Conservation (phyloP, 2,888 invertebrate species). For the Folsomia candida region DNA sequence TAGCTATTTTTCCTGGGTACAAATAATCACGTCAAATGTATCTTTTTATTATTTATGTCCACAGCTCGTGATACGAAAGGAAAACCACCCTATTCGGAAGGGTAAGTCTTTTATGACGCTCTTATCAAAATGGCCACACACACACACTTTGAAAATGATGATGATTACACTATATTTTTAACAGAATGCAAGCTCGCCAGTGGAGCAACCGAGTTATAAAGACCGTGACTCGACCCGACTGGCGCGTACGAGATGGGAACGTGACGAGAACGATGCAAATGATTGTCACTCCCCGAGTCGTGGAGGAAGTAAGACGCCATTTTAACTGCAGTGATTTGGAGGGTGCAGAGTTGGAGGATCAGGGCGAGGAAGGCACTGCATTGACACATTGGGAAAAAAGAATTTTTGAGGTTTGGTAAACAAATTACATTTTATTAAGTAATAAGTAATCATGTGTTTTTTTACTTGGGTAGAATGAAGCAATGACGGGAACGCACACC, state of each 20-base stretch:
- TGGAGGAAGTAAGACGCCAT: constrained; percentile 79
- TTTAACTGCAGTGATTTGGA: constrained; percentile 84
- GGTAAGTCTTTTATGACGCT: constrained; percentile 62
- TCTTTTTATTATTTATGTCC: not conserved
- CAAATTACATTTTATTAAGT: constrained; percentile 5
- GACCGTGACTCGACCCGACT: constrained; percentile 66
- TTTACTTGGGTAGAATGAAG: constrained; percentile 73
- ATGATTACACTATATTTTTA: not conserved
- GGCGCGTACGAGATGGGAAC: constrained; percentile 76
- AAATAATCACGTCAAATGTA: not conserved
- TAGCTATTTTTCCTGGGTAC: too few species aligned
- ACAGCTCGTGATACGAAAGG: constrained; percentile 72
- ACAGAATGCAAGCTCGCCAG: constrained; percentile 82
- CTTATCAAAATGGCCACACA: too few species aligned
- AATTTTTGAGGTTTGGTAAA: constrained; percentile 89
- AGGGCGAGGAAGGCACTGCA: constrained; percentile 95
- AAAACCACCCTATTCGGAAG: constrained; percentile 82
- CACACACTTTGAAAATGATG: not conserved
- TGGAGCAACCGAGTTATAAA: constrained; percentile 89
- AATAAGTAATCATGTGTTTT: not conserved
- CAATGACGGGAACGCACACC: constrained; percentile 98
- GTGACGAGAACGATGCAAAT: constrained; percentile 75
- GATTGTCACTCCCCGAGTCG: constrained; percentile 88
- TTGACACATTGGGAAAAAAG: constrained; percentile 99
- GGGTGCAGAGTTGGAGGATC: constrained; percentile 96